Percentiles rank a stretch among this genome's conserved stretches.
Conservation (phyloP, 2,797 vertebrate genomes). For the Pempheris klunzingeri region DNA sequence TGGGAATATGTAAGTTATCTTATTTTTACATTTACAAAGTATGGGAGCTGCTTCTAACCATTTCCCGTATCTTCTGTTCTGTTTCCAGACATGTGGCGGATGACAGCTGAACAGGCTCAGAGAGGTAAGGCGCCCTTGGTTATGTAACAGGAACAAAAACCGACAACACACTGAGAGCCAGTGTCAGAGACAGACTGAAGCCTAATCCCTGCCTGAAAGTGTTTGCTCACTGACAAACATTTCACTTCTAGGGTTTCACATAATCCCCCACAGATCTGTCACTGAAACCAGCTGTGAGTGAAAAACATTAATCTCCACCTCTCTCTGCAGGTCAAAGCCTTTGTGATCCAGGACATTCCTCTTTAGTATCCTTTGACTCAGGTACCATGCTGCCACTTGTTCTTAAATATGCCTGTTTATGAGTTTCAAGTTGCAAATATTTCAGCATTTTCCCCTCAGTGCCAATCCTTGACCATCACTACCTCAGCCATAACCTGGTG, state of each 20-base stretch:
- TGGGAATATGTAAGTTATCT: neutral
- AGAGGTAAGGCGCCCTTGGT: conserved; percentile 85
- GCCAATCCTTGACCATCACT: conserved; percentile 79
- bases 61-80: conserved; percentile 30
- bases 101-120: conserved; percentile 94
- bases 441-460: neutral
- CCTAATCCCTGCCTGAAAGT: conserved; percentile 12
- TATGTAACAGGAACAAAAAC: conserved; percentile 12
- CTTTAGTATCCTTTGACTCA: conserved; percentile 93
- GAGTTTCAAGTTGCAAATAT: neutral
- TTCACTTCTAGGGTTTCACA: conserved; percentile 33
- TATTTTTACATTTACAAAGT: neutral
- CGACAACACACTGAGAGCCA: conserved; percentile 4
- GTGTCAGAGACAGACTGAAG: conserved; percentile 15
- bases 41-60: conserved; percentile 4
- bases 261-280: conserved; percentile 38
- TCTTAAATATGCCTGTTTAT: neutral
- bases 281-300: conserved; percentile 27
- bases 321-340: conserved; percentile 92
- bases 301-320: conserved; percentile 45
- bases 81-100: conserved; percentile 91
- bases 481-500: conserved; percentile 93
- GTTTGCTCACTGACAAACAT: conserved; percentile 24
- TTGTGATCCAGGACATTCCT: conserved; percentile 93
- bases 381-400: neutral